Base-by-base conservation (phyloP, 2,797 vertebrate genomes). In the Petrocephalus schoutedeni region DNA sequence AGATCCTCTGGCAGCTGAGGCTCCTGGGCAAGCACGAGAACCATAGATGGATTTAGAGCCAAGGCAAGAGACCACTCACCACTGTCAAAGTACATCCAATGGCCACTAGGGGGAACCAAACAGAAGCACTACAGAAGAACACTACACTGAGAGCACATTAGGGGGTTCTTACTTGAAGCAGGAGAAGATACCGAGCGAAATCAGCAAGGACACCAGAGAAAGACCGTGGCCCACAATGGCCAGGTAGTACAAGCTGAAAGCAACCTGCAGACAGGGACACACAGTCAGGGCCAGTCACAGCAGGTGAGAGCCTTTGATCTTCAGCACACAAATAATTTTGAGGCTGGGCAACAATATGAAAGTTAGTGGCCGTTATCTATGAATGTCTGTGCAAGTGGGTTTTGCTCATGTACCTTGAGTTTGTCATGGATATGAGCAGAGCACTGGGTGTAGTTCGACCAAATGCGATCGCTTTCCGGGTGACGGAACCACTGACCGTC, bases 1-100 rank as follows among this genome's bases (percentile, higher is more conserved):
- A 96, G 89, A 96, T 95, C 84, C 96, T 93, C 93, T 97, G 96
- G 91, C 96, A 97, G 92, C 96, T 96, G 10, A 97, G 93, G 91
- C 93, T 96, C 89, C 96, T 97, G 90, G 5, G 36, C 32, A 19
- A 32, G 16, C 21, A 53, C 14, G 23, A 59, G 8, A 12, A 19
- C 28, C 32, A 28, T 19, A 86, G 10, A 19, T 16, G 19, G 16
- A 61, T n/a, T 86, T 19, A 58, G 9, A 58, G 84, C 9, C 23
- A 74, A 74, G 32, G n/a, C 21, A 58, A 3, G 21, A 36, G 14
- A 36, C 14, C 8, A 2, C 5, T n/a, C 28, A 41, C 9, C 8
- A 28, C 53, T 21, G 59, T 80, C 41, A 23, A 53, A 84, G 21
- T 41, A 45, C 77, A 64, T 4, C 2, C 3, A 85, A 49, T 51